A percentile compares a stretch with the other conserved stretches of the same genome.
Conservation (phyloP, 2,888 invertebrate genomes). For the Chalcosyrphus nemorum region DNA sequence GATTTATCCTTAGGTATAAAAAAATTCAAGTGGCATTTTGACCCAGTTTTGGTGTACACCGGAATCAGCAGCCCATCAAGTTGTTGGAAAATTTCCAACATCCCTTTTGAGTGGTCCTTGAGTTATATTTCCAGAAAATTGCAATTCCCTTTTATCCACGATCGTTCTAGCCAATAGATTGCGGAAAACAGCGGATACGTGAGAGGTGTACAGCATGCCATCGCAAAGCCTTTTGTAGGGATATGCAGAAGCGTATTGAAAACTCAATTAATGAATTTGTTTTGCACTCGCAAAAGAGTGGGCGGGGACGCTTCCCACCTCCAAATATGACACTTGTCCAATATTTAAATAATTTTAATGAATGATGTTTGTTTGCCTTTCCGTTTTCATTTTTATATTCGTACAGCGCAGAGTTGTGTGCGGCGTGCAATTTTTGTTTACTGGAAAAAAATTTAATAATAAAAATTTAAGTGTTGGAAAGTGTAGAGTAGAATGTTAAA, state of each 20-base stretch:
- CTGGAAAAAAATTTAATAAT: too few relatives aligned
- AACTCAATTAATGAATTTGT: constrained; percentile 26
- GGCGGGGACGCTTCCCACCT: not conserved
- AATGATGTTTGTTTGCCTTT: constrained; percentile 24
- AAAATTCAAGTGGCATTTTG: constrained; percentile 56
- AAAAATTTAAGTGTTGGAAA: not conserved
- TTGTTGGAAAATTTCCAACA: not conserved
- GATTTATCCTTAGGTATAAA: constrained; percentile 44
- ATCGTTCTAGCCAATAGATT: constrained; percentile 5
- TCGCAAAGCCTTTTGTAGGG: not conserved
- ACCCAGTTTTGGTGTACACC: constrained; percentile 29
- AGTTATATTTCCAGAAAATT: not conserved
- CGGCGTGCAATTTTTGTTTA: not conserved
- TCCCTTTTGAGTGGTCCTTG: not conserved
- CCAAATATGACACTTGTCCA: constrained; percentile 16
- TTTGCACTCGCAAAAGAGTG: not conserved
- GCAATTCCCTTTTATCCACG: not conserved
- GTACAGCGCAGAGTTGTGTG: too few relatives aligned
- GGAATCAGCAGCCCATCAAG: too few relatives aligned
- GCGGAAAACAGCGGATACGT: not conserved
- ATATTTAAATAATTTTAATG: constrained; percentile 52
- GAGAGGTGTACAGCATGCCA: not conserved
- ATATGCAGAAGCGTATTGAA: not conserved
- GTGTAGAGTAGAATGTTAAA: constrained; percentile 18
- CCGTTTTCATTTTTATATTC: not conserved